These are phyloP conservation scores for Orussus abietinus DNA, from an alignment of 1,140 invertebrate species.

Conservation along the genomic window DNA sequence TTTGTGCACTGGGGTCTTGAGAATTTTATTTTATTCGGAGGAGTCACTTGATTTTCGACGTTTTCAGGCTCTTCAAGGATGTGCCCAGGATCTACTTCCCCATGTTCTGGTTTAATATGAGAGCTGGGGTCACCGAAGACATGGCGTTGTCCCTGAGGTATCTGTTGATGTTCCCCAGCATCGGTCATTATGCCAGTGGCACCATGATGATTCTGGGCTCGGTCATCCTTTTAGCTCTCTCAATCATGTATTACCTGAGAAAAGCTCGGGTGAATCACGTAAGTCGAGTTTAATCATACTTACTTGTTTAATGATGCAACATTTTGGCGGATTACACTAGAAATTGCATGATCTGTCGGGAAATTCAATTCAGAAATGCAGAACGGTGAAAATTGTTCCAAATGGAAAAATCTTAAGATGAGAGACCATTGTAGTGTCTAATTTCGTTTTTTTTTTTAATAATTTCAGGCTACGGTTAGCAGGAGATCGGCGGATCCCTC, in stretches of 20 bases:
- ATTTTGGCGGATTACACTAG: too few relatives aligned
- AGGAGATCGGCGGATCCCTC: slow-evolving; percentile 10
- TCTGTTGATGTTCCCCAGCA: slow-evolving; percentile 35
- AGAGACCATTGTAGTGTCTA: too few relatives aligned
- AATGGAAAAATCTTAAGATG: too few relatives aligned
- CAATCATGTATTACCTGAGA: too few relatives aligned
- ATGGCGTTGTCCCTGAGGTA: slow-evolving; percentile 41
- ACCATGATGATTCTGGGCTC: slow-evolving; percentile 37
- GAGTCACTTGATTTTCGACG: too few relatives aligned
- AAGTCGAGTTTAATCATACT: too few relatives aligned
- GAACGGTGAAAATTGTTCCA: too few relatives aligned
- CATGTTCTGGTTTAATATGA: slow-evolving; percentile 73
- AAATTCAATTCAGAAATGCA: too few relatives aligned
- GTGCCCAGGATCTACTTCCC: slow-evolving; percentile 70
- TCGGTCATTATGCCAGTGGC: slow-evolving; percentile 31
- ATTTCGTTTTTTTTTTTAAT: slow-evolving; percentile 18
- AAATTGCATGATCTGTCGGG: background rate
- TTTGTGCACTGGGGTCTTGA: too few relatives aligned
- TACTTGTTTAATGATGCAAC: too few relatives aligned
- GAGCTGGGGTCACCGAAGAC: slow-evolving; percentile 58
- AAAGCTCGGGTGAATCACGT: too few relatives aligned
- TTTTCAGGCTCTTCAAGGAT: slow-evolving; percentile 60
- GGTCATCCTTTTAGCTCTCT: slow-evolving; percentile 26
- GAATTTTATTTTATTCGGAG: too few relatives aligned
- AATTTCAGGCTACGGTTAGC: slow-evolving; percentile 11